phyloP scores from a whole-genome alignment of 2,113 vertebrate genomes.

The Phocoena sinus region DNA sequence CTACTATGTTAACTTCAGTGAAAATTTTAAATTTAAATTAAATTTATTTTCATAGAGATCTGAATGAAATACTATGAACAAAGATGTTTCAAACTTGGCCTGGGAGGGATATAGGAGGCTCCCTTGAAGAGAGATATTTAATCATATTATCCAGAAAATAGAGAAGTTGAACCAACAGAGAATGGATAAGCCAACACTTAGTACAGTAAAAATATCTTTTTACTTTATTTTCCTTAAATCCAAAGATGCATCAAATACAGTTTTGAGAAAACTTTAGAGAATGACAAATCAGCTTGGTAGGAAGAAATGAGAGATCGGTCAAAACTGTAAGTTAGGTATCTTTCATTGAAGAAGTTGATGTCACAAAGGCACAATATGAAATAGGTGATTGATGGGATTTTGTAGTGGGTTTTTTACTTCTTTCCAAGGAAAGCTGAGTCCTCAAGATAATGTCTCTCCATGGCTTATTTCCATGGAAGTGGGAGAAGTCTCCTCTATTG shows the following conservation, averaged over 20 bases:
- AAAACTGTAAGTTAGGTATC: not conserved
- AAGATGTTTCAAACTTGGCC: not conserved
- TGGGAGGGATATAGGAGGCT: not conserved
- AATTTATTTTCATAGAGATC: not conserved
- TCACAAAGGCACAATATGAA: not conserved
- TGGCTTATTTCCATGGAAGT: not conserved
- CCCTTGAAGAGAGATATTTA: not conserved
- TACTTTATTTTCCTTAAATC: not conserved
- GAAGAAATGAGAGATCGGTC: not conserved
- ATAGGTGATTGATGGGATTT: not conserved
- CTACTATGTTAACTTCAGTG: not conserved
- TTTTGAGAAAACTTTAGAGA: not conserved
- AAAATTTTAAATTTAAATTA: not conserved
- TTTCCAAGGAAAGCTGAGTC: not conserved
- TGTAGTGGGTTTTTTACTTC: not conserved
- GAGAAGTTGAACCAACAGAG: not conserved
- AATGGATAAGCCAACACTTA: not conserved
- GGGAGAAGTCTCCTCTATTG: not conserved
- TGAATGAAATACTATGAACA: not conserved
- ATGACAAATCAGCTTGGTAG: not conserved
- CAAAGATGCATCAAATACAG: not conserved
- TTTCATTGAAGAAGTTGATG: not conserved
- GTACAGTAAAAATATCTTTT: not conserved
- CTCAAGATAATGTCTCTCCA: not conserved
- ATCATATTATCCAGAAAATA: not conserved